Conservation (phyloP, 2,113 vertebrate species). For the Paracanthobrama guichenoti region DNA sequence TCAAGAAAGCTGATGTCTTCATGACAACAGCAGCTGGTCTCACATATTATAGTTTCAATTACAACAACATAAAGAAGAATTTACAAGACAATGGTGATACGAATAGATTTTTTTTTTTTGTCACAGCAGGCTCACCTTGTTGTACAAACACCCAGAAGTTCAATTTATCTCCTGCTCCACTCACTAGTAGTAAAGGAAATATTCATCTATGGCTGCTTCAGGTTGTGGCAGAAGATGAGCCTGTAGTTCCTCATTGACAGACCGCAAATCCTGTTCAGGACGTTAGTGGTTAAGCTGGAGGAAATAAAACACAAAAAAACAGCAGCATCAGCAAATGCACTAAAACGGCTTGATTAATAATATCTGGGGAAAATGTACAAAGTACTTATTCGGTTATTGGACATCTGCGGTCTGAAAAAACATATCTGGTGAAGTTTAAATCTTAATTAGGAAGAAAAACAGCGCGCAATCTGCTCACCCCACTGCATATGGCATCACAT, state of each 20-base stretch:
- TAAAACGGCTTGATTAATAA: neutral
- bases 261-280: conserved; percentile 96
- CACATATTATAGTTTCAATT: neutral
- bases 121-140: conserved; percentile 80
- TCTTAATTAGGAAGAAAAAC: neutral
- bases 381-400: neutral
- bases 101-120: neutral
- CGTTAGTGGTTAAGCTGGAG: conserved; percentile 85
- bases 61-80: neutral
- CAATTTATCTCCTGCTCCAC: conserved; percentile 87
- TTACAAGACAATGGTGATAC: neutral
- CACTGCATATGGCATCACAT: conserved; percentile 4
- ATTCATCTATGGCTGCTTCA: conserved; percentile 99
- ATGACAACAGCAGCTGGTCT: conserved; percentile 1
- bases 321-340: conserved; percentile 4
- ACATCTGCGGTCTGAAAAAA: conserved; percentile 5
- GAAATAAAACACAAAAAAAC: conserved; percentile 18
- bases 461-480: neutral
- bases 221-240: conserved; percentile 99
- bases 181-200: conserved; percentile 88
- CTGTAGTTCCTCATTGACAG: conserved; percentile 99
- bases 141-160: conserved; percentile 91
- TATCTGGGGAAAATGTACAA: neutral
- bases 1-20: neutral
- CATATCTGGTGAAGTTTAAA: neutral